Base-by-base conservation (phyloP, 2,888 invertebrate species). In the Rhyacophila evoluta region DNA sequence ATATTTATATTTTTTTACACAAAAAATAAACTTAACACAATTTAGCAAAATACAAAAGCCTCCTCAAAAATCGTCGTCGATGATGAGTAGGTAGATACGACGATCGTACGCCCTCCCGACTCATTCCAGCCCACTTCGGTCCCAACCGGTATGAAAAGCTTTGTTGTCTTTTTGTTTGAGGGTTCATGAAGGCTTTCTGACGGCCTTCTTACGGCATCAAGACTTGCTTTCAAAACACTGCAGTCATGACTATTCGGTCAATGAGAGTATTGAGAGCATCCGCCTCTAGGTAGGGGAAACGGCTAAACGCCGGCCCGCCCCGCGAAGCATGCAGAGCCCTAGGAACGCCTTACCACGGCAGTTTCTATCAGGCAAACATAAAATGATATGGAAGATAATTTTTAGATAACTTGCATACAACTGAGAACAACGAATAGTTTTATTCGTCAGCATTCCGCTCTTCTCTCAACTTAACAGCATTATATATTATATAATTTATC, bases 331-430 rank as follows among this genome's bases (percentile, higher is more conserved):
- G 71, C 70, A 70, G 29, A 70, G 70, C 74, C 74, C 78, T 74
- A 78, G 77, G 73, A 77, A 77, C 77, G 77, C 77, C 77, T 77
- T 77, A 55, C 77, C 77, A 73, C 77, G 77, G 72, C 77, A 38
- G 73, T 37, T 69, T 77, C 33, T 77, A 77, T 72, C 68, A 77
- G 77, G 77, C 67, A 68, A 27, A 29, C 72, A 77, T 29, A 27
- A 72, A 5, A 8, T 10, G 0, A 4, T 4, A 5, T 15, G 25
- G 37, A 39, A 77, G 72, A 55, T 37, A 55, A 33, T 33, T 4
- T 33, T 4, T 33, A 33, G 29, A 33, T 6, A 33, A 33, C 29
- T 6, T 2, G 4, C 4, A 33, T 6, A 6, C 29, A 33, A 6
- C 29, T 33, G 29, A 6, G 6, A 33, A n/a, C n/a, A n/a, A n/a